Evolutionary conservation across 2,113 vertebrate genomes (phyloP).

Genomic region (Pituophis catenifer): DNA sequence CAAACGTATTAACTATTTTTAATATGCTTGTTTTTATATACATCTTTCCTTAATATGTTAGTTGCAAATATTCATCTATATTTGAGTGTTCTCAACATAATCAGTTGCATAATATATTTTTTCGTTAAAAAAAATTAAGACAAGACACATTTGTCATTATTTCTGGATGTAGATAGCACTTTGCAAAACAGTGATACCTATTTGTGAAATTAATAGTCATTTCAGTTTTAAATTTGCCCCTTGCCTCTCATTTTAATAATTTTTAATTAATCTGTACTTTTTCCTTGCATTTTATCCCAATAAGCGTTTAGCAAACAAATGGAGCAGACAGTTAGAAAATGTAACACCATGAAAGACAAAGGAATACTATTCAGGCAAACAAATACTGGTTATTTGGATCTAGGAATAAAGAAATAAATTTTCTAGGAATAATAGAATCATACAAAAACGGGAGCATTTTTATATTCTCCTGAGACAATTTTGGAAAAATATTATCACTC

Average conservation of each 20-base stretch:
- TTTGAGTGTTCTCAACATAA: background rate
- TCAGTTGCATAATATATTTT: background rate
- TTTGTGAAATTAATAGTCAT: slow-evolving; percentile 30
- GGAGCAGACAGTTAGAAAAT: slow-evolving; percentile 35
- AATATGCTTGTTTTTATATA: background rate
- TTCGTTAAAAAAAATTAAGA: background rate
- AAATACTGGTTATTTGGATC: slow-evolving; percentile 41
- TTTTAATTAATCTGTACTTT: background rate
- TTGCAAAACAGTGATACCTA: background rate
- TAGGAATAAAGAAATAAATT: slow-evolving; percentile 45
- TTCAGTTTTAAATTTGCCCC: background rate
- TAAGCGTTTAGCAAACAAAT: slow-evolving; percentile 44
- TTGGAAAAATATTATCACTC: slow-evolving; percentile 26
- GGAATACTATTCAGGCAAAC: slow-evolving; percentile 34
- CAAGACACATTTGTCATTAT: background rate
- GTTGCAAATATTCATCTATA: background rate
- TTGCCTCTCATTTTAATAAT: slow-evolving; percentile 21
- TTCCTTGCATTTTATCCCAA: slow-evolving; percentile 11
- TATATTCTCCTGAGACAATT: slow-evolving; percentile 23
- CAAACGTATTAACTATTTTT: background rate
- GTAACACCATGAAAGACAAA: slow-evolving; percentile 9
- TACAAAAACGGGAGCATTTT: slow-evolving; percentile 29
- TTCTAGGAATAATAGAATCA: background rate
- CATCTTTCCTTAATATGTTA: background rate
- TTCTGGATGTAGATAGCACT: background rate